Evolutionary conservation across 2,888 invertebrate genomes (phyloP).

Genomic region (Cartodere bifasciata): DNA sequence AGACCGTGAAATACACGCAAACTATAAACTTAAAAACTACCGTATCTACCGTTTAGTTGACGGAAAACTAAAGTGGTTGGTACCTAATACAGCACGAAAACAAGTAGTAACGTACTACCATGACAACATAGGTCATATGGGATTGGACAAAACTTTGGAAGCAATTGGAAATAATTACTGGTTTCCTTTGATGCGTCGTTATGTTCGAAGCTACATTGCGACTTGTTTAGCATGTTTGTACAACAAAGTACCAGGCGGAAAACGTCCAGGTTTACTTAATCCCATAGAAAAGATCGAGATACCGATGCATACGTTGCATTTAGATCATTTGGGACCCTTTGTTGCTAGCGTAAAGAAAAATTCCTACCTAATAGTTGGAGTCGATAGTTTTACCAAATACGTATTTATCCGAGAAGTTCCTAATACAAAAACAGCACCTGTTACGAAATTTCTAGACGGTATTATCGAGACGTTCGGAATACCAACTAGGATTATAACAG

Average conservation of each 20-base stretch:
- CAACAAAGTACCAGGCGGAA: constrained; percentile 19
- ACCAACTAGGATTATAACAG: not conserved
- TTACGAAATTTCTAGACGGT: not conserved
- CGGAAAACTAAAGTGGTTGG: constrained; percentile 3
- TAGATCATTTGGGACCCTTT: constrained; percentile 20
- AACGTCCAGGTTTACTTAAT: constrained; percentile 16
- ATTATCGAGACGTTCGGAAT: constrained; percentile 1
- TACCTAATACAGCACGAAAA: constrained; percentile 7
- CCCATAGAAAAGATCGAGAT: constrained; percentile 14
- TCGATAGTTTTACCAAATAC: constrained; percentile 1
- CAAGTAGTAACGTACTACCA: constrained; percentile 5
- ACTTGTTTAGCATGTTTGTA: constrained; percentile 22
- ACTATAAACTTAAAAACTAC: constrained; percentile 6
- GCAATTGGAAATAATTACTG: constrained; percentile 12
- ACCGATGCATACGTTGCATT: constrained; percentile 18
- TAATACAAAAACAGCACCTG: not conserved
- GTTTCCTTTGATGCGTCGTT: constrained; percentile 17
- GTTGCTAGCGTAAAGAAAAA: constrained; percentile 8
- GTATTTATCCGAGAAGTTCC: not conserved
- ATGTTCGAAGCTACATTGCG: constrained; percentile 18
- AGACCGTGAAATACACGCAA: constrained; percentile 8
- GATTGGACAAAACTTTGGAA: constrained; percentile 11
- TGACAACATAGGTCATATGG: constrained; percentile 3
- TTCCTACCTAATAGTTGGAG: not conserved
- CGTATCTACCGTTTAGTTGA: constrained; percentile 7